Percentiles rank a stretch among this genome's conserved stretches.
Conservation (phyloP, 2,888 invertebrate species). For the Malthinus flaveolus region DNA sequence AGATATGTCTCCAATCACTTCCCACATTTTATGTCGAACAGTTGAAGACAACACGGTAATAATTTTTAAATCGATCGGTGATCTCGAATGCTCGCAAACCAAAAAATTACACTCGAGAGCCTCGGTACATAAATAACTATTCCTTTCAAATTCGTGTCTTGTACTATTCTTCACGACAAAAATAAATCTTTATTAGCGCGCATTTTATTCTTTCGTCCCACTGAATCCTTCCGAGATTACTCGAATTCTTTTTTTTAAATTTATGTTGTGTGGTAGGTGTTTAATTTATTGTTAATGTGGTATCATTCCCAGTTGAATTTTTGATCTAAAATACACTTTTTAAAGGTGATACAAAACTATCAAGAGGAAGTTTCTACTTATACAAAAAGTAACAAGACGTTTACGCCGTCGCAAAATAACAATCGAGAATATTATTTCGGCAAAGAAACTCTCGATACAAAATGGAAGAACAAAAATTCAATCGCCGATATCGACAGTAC, state of each 20-base stretch:
- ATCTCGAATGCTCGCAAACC: no score
- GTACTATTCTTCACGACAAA: no score
- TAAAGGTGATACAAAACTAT: conserved; percentile 67
- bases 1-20: conserved; percentile 18
- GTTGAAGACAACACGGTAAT: background rate
- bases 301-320: no score
- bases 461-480: conserved; percentile 43
- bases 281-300: no score
- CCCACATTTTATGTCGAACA: conserved; percentile 10
- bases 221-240: no score
- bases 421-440: conserved; percentile 49
- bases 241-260: no score
- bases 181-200: no score
- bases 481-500: conserved; percentile 41
- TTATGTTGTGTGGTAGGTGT: no score
- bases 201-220: background rate
- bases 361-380: conserved; percentile 57
- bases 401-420: conserved; percentile 43
- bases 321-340: no score
- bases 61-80: background rate
- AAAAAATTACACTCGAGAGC: no score
- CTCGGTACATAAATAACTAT: no score
- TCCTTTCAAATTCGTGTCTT: no score
- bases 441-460: conserved; percentile 47
- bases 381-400: conserved; percentile 45